phyloP scores from a whole-genome alignment of 2,797 vertebrate genomes.

The Urosaurus nigricauda region DNA sequence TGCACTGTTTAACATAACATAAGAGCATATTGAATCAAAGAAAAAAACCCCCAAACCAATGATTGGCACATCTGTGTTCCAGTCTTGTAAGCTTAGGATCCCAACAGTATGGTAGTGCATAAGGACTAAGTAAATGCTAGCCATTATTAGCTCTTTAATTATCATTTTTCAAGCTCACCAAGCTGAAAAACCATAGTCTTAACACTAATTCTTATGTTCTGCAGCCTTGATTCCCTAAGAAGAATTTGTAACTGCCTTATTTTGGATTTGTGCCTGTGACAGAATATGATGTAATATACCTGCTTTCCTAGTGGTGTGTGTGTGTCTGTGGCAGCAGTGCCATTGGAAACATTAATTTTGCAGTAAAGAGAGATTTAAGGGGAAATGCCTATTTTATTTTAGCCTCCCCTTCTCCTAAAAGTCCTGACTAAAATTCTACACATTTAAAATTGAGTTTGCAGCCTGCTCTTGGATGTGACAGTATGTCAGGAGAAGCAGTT shows the following conservation, averaged over 20 bases:
- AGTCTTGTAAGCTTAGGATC: background rate
- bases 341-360: background rate
- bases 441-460: background rate
- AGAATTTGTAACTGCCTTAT: background rate
- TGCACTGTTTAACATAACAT: background rate
- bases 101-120: background rate
- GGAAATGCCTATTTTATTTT: background rate
- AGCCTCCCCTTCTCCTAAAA: background rate
- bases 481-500: background rate
- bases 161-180: background rate
- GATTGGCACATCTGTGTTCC: background rate
- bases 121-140: background rate
- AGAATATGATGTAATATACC: fast-evolving
- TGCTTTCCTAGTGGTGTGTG: background rate
- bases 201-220: background rate
- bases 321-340: too few species aligned
- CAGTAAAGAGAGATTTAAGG: background rate
- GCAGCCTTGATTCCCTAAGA: background rate
- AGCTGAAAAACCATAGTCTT: background rate
- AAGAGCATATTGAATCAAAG: background rate
- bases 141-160: background rate
- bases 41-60: background rate
- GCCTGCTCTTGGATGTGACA: background rate
- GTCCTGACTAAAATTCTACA: background rate
- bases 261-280: background rate